Evolutionary conservation across 2,888 invertebrate species (phyloP), one percentile per base, ranked within the genome.

Genomic region (Leucophora obtusa): DNA sequence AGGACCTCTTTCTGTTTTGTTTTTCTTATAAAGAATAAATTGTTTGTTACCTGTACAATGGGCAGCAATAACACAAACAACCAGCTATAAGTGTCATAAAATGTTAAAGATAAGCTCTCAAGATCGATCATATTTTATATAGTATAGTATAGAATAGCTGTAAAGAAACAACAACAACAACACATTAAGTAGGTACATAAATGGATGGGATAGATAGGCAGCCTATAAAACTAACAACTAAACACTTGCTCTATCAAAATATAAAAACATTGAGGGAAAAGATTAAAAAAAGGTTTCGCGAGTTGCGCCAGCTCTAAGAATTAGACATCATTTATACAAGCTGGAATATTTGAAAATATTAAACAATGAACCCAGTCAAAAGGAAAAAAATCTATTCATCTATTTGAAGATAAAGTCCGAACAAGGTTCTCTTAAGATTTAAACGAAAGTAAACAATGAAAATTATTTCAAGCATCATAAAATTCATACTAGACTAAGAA

Each of bases 401-500:
- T 6, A 47, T 14, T 43, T 15, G 47, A 65, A 71, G 28, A 28
- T 28, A 7, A 28, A 28, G 4, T 28, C 28, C 6, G 28, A 71
- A 21, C 73, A 63, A 77, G 72, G 62, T 70, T 75, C 78, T 78
- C n/a, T 66, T 63, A 73, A 68, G 76, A 79, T 83, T 82, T 72
- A 62, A 66, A 63, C 43, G 58, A 83, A 69, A 72, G 53, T 74
- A 79, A 82, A 69, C 77, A 83, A 70, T 73, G 38, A 74, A 78
- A 66, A 35, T 47, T 72, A 78, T 78, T 59, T 58, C 47, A 68
- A 72, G 62, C 56, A 77, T 66, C 59, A 77, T 71, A 74, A 74
- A 69, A 74, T 63, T 15, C 60, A 74, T 82, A 72, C 79, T 74
- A 82, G 83, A 82, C 83, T 77, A 35, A 79, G 79, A 83, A 83